These are phyloP conservation scores for Podilymbus podiceps DNA, from an alignment of 2,113 vertebrate species.

Conservation along the genomic window DNA sequence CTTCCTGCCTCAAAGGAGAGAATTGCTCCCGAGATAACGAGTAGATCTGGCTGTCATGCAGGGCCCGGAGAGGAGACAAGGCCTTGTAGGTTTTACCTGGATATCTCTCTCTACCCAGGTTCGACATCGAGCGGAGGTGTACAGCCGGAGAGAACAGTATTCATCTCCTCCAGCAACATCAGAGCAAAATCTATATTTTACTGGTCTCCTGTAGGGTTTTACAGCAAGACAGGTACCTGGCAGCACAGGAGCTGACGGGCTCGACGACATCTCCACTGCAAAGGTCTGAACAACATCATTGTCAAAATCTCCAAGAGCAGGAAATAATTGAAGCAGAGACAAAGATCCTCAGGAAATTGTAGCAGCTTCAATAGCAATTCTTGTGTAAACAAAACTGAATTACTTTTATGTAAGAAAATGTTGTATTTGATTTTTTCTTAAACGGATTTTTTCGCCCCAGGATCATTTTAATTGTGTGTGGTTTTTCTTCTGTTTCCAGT, in stretches of 20 bases:
- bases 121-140: neutral
- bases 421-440: neutral
- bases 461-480: neutral
- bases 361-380: neutral
- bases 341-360: neutral
- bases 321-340: neutral
- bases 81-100: neutral
- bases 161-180: neutral
- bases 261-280: accelerated
- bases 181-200: neutral
- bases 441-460: neutral
- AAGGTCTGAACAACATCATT: neutral
- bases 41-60: neutral
- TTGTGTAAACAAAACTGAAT: neutral
- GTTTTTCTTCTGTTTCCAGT: neutral
- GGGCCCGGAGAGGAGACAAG: neutral
- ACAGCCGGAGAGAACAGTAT: neutral
- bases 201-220: neutral
- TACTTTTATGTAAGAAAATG: neutral
- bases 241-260: neutral
- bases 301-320: neutral
- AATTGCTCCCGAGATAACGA: neutral
- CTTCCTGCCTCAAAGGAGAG: neutral
- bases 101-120: neutral
- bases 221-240: neutral